Evolutionary conservation across 2,797 vertebrate genomes (phyloP), one percentile per base, ranked within the genome.

Genomic region (Antrozous pallidus): DNA sequence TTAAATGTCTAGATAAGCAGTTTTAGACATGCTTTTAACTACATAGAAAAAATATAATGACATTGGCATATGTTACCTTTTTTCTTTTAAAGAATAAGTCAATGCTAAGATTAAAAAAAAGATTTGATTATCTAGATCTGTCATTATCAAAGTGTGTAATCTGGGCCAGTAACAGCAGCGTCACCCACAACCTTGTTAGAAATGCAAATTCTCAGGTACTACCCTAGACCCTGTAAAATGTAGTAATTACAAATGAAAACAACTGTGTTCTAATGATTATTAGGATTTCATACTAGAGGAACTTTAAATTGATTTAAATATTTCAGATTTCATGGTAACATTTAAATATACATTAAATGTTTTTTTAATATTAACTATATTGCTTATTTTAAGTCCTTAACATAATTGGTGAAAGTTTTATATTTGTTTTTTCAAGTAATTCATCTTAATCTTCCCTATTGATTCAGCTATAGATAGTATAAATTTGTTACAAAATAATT

Each of bases 311-410:
- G 63, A 88, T 9, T 33, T 51, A 70, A 89, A 91, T 40, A 82
- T 77, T 87, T 83, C 24, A 95, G 47, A 56, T 61, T 61, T 85
- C 36, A 31, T 78, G 42, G 8, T 85, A 61, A 67, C 49, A 89
- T 93, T 78, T 83, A 87, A 92, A 78, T 85, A 56, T 40, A 42
- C 1, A 31, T 51, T 75, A 85, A 80, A 82, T 78, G 70, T 85
- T 91, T 94, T 94, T 4, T 90, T 33, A 80, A 80, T 80, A 73
- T 82, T 88, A 92, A 89, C 20, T 63, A 8, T 54, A 75, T 92
- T 71, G 78, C 28, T 77, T 36, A 90, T 63, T 58, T 93, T 90
- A 83, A 82, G 33, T 36, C 89, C n/a, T 92, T 73, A 88, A 56
- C 70, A 61, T 83, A 89, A 88, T 70, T 96, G 61, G 16, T 54